Conservation (phyloP, 92 coral and sea anemone species). For the Zoanthus solanderi region DNA sequence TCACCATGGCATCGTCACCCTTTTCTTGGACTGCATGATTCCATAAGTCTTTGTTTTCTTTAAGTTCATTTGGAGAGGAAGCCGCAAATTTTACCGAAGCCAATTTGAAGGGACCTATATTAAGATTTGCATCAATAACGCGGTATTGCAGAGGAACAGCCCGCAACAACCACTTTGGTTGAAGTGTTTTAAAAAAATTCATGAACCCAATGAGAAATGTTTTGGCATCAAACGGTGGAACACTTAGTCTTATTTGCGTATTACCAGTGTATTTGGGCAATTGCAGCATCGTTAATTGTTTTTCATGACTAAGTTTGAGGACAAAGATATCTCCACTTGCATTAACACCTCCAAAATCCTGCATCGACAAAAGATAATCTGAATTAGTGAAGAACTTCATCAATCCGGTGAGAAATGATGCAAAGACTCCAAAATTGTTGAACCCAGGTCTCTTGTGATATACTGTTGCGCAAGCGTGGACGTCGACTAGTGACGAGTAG, state of each 20-base stretch:
- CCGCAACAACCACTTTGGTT: conserved; percentile 64
- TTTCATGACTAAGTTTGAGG: conserved; percentile 51
- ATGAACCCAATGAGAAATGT: conserved; percentile 68
- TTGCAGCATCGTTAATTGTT: conserved; percentile 52
- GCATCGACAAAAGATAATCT: conserved; percentile 60
- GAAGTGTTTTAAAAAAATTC: conserved; percentile 69
- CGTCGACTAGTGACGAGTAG: conserved; percentile 53
- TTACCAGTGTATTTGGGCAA: conserved; percentile 57
- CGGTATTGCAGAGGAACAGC: conserved; percentile 63
- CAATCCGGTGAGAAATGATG: conserved; percentile 57
- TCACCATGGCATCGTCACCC: conserved; percentile 63
- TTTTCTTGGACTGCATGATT: conserved; percentile 46
- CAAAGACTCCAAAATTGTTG: conserved; percentile 49
- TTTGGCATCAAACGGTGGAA: conserved; percentile 65
- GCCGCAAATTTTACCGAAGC: conserved; percentile 62
- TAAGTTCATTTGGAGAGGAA: conserved; percentile 66
- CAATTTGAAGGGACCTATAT: conserved; percentile 59
- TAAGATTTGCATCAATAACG: conserved; percentile 50
- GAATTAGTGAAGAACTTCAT: conserved; percentile 57
- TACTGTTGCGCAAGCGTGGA: conserved; percentile 50
- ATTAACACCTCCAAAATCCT: conserved; percentile 58
- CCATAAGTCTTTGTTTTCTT: conserved; percentile 61
- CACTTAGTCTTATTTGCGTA: conserved; percentile 27
- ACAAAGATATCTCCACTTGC: conserved; percentile 62
- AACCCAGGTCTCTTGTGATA: conserved; percentile 70